A percentile compares a stretch with the other conserved stretches of the same genome.
Conservation (phyloP, 2,888 invertebrate species). For the Eupithecia inturbata region DNA sequence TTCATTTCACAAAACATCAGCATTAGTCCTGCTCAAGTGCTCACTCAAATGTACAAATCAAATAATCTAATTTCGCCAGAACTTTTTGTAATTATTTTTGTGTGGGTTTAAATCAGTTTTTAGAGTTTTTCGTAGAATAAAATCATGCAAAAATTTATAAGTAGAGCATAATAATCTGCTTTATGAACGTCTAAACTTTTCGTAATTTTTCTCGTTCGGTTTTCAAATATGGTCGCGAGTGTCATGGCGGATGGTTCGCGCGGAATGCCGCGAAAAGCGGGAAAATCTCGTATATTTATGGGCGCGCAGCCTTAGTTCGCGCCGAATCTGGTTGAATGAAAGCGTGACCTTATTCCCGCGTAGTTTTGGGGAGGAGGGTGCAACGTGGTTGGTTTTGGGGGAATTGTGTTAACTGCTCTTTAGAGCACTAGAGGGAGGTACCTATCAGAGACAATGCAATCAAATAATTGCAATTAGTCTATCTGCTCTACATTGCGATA, state of each 20-base stretch:
- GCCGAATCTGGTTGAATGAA: constrained; percentile 37
- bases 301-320: constrained; percentile 42
- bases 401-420: constrained; percentile 22
- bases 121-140: not conserved
- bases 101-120: not conserved
- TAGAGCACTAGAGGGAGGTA: not conserved
- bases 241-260: constrained; percentile 52
- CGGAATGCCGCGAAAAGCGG: constrained; percentile 67
- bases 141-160: not conserved
- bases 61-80: not conserved
- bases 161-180: constrained; percentile 3
- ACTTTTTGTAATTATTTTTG: not conserved
- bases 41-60: not conserved
- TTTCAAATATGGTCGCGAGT: constrained; percentile 45
- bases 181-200: constrained; percentile 30
- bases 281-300: constrained; percentile 64
- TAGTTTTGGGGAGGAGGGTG: constrained; percentile 32
- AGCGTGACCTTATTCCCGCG: constrained; percentile 34
- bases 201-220: constrained; percentile 45
- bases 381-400: not conserved
- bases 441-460: not conserved
- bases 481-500: not conserved
- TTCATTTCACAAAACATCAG: constrained; percentile 29
- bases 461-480: not conserved
- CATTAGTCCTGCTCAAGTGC: not conserved